Evolutionary conservation across 2,113 vertebrate genomes (phyloP).

Genomic region (Notiomystis cincta): DNA sequence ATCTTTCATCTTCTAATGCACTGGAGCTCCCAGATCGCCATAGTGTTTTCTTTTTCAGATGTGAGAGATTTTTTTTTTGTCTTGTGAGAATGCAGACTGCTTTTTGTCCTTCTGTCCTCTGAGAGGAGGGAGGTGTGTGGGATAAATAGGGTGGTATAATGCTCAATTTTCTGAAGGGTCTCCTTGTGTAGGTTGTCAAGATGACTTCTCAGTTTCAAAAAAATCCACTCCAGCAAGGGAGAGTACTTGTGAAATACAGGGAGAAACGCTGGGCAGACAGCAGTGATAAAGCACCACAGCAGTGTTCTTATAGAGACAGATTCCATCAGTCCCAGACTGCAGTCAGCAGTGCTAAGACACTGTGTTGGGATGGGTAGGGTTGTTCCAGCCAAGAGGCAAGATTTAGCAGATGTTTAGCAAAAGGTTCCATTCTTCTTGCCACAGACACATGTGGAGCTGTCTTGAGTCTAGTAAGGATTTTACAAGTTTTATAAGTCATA

Average conservation of each 20-base stretch:
- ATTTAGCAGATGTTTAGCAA: conserved; percentile 75
- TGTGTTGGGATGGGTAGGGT: conserved; percentile 32
- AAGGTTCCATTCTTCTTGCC: conserved; percentile 74
- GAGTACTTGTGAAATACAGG: neutral
- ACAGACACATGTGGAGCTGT: conserved; percentile 69
- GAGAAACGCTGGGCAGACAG: neutral
- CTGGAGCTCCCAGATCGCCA: conserved; percentile 12
- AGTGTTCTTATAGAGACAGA: neutral
- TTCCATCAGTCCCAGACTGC: neutral
- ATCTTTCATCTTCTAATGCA: conserved; percentile 30
- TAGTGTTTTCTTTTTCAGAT: neutral
- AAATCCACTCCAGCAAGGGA: neutral
- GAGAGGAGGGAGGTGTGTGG: neutral
- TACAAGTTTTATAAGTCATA: conserved; percentile 75
- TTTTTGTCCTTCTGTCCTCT: neutral
- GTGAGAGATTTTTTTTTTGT: neutral
- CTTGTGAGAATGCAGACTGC: neutral
- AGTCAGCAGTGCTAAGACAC: neutral
- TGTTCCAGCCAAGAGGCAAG: conserved; percentile 56
- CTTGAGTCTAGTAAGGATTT: conserved; percentile 75
- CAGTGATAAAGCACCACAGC: neutral
- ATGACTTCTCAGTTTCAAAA: neutral
- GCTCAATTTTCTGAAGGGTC: neutral
- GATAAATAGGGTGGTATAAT: neutral
- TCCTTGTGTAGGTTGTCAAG: neutral